These are phyloP conservation scores for Cheilosia vulpina DNA, from an alignment of 2,888 invertebrate genomes.

Conservation along the genomic window DNA sequence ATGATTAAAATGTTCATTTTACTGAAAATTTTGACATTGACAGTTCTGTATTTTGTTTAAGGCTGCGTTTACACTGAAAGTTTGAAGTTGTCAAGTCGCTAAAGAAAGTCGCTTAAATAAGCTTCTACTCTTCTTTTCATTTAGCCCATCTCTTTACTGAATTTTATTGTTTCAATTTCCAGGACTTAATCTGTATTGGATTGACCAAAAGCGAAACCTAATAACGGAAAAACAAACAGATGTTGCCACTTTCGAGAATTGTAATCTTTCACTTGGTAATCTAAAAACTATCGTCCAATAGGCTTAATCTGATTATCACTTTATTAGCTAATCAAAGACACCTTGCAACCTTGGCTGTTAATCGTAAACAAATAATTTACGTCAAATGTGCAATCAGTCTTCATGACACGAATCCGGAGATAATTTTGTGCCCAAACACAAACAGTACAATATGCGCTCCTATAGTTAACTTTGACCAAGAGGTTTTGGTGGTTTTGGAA, in stretches of 20 bases:
- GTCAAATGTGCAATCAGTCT: conserved; percentile 1
- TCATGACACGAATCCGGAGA: neutral
- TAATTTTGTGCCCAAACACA: neutral
- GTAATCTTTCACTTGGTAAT: conserved; percentile 4
- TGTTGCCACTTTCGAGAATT: neutral
- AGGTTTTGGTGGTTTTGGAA: conserved; percentile 83
- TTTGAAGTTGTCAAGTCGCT: too few relatives aligned
- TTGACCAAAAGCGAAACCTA: conserved; percentile 77
- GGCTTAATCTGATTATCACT: too few relatives aligned
- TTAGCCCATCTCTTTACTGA: neutral
- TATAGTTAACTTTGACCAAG: conserved; percentile 81
- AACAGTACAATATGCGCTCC: conserved; percentile 82
- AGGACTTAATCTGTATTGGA: conserved; percentile 39
- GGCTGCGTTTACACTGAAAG: too few relatives aligned
- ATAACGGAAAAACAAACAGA: neutral
- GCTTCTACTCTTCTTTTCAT: too few relatives aligned
- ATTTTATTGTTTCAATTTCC: neutral
- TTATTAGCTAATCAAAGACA: conserved; percentile 8
- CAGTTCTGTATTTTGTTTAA: too few relatives aligned
- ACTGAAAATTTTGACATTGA: too few relatives aligned
- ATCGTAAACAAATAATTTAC: conserved; percentile 24
- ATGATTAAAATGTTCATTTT: too few relatives aligned
- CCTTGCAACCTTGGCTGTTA: conserved; percentile 5
- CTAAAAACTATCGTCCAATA: neutral
- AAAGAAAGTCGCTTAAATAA: too few relatives aligned